Percentiles rank a stretch among this genome's conserved stretches.
These are phyloP conservation scores for Sternotherus odoratus DNA, from an alignment of 2,797 vertebrate species.

Conservation along the genomic window DNA sequence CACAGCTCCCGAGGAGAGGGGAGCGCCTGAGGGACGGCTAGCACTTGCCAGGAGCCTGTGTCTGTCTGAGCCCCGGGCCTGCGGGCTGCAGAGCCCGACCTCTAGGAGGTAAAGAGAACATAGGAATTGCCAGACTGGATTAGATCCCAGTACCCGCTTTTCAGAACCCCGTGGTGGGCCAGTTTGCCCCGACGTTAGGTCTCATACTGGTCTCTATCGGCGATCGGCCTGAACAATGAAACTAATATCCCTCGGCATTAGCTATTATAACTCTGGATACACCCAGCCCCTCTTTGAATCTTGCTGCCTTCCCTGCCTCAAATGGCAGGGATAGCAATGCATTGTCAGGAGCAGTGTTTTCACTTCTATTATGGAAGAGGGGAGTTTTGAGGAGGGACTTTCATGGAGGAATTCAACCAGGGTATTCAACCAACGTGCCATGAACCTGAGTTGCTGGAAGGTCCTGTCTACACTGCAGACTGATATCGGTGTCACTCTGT, in stretches of 20 bases:
- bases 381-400: background rate
- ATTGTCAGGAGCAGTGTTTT: background rate
- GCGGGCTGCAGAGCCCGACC: background rate
- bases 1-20: constrained; percentile 64
- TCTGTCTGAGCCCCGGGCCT: background rate
- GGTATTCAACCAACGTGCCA: background rate
- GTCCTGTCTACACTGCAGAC: background rate
- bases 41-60: background rate
- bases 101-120: background rate
- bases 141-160: background rate
- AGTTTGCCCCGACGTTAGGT: background rate
- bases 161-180: background rate
- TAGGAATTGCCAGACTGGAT: background rate
- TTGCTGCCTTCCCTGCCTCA: background rate
- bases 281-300: too few species aligned
- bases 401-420: background rate
- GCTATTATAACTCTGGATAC: too few species aligned
- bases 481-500: background rate
- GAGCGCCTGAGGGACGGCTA: constrained; percentile 19
- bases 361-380: background rate
- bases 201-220: background rate
- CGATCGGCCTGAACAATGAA: background rate
- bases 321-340: background rate
- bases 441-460: background rate
- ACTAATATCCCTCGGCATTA: background rate